Evolutionary conservation across 2,888 invertebrate genomes (phyloP).

Genomic region (Hanleya hanleyi): DNA sequence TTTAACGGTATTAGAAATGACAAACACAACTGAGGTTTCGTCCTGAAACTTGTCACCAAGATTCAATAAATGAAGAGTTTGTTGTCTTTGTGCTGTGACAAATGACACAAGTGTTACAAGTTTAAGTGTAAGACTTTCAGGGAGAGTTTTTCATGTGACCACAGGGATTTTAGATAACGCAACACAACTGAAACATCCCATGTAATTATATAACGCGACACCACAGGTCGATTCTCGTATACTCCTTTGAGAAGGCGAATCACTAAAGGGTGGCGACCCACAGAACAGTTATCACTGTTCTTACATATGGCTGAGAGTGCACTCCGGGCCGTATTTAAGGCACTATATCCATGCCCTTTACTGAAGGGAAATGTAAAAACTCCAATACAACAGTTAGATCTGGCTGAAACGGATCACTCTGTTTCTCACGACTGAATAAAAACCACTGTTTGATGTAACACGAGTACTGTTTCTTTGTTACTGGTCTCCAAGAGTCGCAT

Average conservation of each 20-base stretch:
- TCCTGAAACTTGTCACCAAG: background rate
- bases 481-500: constrained; percentile 11
- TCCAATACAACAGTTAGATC: no score
- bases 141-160: no score
- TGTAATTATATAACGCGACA: background rate
- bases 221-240: background rate
- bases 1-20: background rate
- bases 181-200: constrained; percentile 18
- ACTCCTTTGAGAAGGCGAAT: constrained; percentile 1
- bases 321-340: no score
- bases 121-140: no score
- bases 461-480: background rate
- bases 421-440: background rate
- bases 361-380: no score
- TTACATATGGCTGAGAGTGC: no score
- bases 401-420: no score
- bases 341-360: no score
- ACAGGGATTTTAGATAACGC: background rate
- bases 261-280: no score
- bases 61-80: no score
- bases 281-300: no score
- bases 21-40: background rate
- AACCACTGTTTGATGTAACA: background rate
- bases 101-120: background rate
- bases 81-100: constrained; percentile 8